Percentiles rank a stretch among this genome's conserved stretches.
Conservation (phyloP, 2,797 vertebrate genomes). For the Danio kyathit region DNA sequence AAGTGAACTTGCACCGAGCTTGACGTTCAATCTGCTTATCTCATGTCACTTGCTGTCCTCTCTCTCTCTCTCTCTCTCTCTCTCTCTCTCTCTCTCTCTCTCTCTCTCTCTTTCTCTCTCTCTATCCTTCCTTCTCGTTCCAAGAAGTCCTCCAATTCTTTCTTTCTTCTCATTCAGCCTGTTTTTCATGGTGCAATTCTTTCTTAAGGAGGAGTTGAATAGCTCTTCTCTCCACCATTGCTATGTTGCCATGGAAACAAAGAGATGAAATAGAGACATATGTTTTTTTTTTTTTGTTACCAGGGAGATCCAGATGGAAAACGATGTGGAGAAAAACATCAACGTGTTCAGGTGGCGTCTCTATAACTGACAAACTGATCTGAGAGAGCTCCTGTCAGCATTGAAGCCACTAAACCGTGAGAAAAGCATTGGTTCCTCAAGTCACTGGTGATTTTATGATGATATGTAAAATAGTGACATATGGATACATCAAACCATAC, state of each 20-base stretch:
- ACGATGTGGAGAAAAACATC: conserved; percentile 47
- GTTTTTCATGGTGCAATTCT: conserved; percentile 65
- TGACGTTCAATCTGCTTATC: conserved; percentile 70
- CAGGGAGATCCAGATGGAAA: conserved; percentile 67
- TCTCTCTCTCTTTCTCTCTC: conserved; percentile 27
- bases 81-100: conserved; percentile 26
- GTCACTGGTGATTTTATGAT: background rate
- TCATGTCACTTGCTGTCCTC: conserved; percentile 41
- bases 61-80: conserved; percentile 21
- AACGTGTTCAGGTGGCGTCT: conserved; percentile 48
- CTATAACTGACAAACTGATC: conserved; percentile 33
- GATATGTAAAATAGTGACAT: background rate
- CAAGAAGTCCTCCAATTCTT: conserved; percentile 30
- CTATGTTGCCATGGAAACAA: conserved; percentile 82
- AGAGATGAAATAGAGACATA: conserved; percentile 73
- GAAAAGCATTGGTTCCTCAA: background rate
- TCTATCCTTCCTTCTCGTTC: conserved; percentile 29
- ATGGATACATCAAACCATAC: background rate
- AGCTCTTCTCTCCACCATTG: conserved; percentile 65
- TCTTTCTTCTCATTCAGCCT: conserved; percentile 49
- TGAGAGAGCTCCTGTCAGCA: background rate
- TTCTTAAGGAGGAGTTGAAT: conserved; percentile 68
- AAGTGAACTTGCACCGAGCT: conserved; percentile 72
- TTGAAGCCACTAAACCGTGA: background rate
- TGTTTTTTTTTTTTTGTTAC: conserved; percentile 67